phyloP scores from a whole-genome alignment of 2,113 vertebrate species.

The Ahaetulla prasina region DNA sequence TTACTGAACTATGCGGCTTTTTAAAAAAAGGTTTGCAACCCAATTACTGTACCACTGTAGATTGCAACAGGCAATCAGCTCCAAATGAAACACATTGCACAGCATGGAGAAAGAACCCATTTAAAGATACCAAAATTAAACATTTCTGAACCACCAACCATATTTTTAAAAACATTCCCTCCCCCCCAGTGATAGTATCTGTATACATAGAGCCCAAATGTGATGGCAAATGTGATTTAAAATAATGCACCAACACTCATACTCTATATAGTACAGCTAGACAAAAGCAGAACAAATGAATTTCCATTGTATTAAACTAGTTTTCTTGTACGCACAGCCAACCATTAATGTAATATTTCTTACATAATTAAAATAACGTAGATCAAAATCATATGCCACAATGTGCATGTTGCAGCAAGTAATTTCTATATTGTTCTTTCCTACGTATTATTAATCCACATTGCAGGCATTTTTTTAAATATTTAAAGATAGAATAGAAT shows the following conservation, averaged over 20 bases:
- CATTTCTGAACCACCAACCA: not conserved
- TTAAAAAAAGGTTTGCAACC: constrained; percentile 5
- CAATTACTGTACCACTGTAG: constrained; percentile 5
- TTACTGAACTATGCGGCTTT: constrained; percentile 13
- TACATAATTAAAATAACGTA: not conserved
- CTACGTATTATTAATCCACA: constrained; percentile 48
- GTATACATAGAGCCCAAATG: not conserved
- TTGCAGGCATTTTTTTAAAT: constrained; percentile 18
- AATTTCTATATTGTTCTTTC: constrained; percentile 52
- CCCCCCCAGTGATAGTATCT: not conserved
- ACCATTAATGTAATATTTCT: not conserved
- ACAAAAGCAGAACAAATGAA: not conserved
- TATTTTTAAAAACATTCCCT: not conserved
- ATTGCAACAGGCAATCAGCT: constrained; percentile 28
- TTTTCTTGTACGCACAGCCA: not conserved
- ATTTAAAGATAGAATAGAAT: constrained; percentile 46
- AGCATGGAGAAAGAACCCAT: not conserved
- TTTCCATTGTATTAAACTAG: not conserved
- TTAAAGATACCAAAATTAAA: not conserved
- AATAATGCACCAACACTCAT: not conserved
- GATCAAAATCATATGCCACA: constrained; percentile 35
- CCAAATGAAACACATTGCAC: constrained; percentile 10
- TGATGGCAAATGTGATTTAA: not conserved
- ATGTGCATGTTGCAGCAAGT: constrained; percentile 48
- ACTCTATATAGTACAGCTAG: not conserved